Percentiles rank a stretch among this genome's conserved stretches.
These are phyloP conservation scores for Tamias sibiricus DNA, from an alignment of 2,113 vertebrate genomes.

Conservation along the genomic window DNA sequence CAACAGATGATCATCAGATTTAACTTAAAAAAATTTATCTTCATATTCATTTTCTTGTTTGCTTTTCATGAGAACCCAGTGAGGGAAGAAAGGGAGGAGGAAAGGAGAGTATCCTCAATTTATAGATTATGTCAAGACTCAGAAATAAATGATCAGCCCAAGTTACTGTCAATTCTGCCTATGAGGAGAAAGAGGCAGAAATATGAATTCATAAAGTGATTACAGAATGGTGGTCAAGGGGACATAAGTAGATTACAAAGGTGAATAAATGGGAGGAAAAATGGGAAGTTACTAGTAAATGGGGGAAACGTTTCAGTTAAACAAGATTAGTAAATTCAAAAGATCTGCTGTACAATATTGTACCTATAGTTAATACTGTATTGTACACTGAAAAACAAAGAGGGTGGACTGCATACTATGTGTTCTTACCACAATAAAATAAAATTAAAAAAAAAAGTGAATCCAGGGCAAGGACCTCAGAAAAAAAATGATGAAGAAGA, in stretches of 20 bases:
- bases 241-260: conserved; percentile 10
- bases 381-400: background rate
- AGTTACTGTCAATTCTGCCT: background rate
- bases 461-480: background rate
- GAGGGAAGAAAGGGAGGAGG: background rate
- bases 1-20: conserved; percentile 22
- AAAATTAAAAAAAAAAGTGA: background rate
- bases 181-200: background rate
- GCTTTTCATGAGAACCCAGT: background rate
- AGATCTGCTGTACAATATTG: background rate
- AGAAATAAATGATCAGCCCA: background rate
- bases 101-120: background rate
- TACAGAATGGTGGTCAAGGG: background rate
- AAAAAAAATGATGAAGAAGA: background rate
- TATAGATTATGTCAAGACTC: conserved; percentile 32
- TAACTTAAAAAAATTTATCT: conserved; percentile 38
- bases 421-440: background rate
- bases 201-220: background rate
- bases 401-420: background rate
- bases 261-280: background rate
- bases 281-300: background rate
- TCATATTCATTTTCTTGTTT: conserved; percentile 42
- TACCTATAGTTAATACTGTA: background rate
- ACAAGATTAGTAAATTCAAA: background rate
- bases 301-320: background rate